phyloP scores from a whole-genome alignment of 2,797 vertebrate genomes.

The Betta splendens region DNA sequence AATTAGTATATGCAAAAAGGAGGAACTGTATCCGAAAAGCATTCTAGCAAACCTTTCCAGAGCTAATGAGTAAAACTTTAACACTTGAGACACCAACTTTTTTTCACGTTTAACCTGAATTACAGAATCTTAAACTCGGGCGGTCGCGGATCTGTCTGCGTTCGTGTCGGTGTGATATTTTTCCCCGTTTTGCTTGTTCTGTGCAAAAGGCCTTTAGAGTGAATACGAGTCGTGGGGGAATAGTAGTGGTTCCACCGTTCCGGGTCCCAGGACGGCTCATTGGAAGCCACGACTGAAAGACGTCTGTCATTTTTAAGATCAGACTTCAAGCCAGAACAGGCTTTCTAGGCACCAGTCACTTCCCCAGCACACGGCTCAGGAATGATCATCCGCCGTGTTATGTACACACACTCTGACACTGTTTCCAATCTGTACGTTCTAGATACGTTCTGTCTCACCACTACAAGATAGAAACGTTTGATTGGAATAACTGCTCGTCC shows the following conservation, averaged over 20 bases:
- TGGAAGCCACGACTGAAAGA: constrained; percentile 64
- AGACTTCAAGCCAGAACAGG: constrained; percentile 55
- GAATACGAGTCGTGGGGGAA: constrained; percentile 54
- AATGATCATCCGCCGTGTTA: constrained; percentile 31
- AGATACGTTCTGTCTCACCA: constrained; percentile 36
- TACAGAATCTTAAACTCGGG: constrained; percentile 17
- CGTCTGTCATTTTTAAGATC: constrained; percentile 56
- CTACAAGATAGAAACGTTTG: constrained; percentile 54
- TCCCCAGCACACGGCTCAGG: constrained; percentile 35
- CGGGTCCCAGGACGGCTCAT: constrained; percentile 64
- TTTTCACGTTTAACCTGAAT: constrained; percentile 24
- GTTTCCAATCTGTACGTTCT: constrained; percentile 38
- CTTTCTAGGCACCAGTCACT: constrained; percentile 44
- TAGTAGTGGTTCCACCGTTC: constrained; percentile 28
- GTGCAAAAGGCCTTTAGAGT: constrained; percentile 52
- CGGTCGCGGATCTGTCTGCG: constrained; percentile 18
- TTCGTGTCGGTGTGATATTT: constrained; percentile 37
- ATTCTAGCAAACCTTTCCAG: constrained; percentile 13
- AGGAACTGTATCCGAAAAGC: neutral
- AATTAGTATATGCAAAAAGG: neutral
- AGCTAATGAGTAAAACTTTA: constrained; percentile 37
- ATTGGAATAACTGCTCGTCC: constrained; percentile 58
- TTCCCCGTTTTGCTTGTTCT: constrained; percentile 23
- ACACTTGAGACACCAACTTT: constrained; percentile 6
- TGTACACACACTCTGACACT: constrained; percentile 35